phyloP scores from a whole-genome alignment of 2,797 vertebrate species.

The Triplophysa bombifrons region DNA sequence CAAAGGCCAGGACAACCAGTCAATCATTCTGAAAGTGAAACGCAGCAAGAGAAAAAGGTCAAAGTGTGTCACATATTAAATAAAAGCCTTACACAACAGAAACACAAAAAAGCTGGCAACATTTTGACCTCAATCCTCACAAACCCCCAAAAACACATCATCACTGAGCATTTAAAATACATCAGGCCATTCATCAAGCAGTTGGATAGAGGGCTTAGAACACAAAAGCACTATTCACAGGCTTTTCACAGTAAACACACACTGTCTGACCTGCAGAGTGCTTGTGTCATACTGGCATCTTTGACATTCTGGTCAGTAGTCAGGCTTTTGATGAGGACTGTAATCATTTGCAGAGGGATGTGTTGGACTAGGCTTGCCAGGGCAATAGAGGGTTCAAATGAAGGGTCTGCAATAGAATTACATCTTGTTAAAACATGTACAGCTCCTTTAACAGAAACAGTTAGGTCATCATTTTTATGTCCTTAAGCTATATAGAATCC shows the following conservation, averaged over 20 bases:
- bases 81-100: conserved; percentile 22
- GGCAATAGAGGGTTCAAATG: conserved; percentile 94
- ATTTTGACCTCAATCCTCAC: conserved; percentile 32
- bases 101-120: conserved; percentile 8
- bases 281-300: conserved; percentile 96
- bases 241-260: background rate
- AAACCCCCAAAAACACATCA: conserved; percentile 3
- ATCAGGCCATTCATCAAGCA: background rate
- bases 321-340: conserved; percentile 97
- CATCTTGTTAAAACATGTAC: too few relatives aligned
- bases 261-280: conserved; percentile 89
- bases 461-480: background rate
- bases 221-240: conserved; percentile 22
- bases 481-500: background rate
- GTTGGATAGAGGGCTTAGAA: conserved; percentile 7
- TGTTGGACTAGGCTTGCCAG: conserved; percentile 96
- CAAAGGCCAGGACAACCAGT: conserved; percentile 98
- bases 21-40: conserved; percentile 88
- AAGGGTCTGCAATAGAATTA: conserved; percentile 77
- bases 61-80: conserved; percentile 6
- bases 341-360: conserved; percentile 98
- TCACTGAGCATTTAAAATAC: conserved; percentile 9
- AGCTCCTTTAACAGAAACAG: too few relatives aligned
- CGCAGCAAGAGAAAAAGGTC: background rate
- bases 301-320: conserved; percentile 97